Evolutionary conservation across 2,888 invertebrate genomes (phyloP).

Genomic region (Amblyjoppa fuscipennis): DNA sequence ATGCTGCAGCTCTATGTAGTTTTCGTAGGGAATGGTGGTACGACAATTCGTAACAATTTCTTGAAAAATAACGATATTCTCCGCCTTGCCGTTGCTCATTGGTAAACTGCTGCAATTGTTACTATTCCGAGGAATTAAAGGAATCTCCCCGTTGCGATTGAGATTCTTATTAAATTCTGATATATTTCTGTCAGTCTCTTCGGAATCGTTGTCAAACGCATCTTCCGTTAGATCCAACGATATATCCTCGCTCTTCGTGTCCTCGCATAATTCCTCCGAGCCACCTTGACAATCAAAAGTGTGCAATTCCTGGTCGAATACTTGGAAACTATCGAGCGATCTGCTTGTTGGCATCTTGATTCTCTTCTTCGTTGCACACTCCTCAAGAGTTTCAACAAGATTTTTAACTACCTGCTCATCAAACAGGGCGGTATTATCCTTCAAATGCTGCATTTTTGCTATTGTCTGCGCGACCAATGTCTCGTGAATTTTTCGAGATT

Average conservation of each 20-base stretch:
- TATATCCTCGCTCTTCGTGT: constrained; percentile 77
- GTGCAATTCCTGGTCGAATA: constrained; percentile 82
- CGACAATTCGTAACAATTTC: constrained; percentile 31
- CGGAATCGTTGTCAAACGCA: constrained; percentile 69
- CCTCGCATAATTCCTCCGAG: constrained; percentile 83
- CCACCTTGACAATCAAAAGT: constrained; percentile 85
- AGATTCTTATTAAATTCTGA: constrained; percentile 58
- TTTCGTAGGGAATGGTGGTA: constrained; percentile 23
- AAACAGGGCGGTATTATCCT: constrained; percentile 79
- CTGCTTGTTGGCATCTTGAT: constrained; percentile 82
- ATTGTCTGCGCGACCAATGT: constrained; percentile 19
- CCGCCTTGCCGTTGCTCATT: constrained; percentile 37
- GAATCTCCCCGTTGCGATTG: constrained; percentile 52
- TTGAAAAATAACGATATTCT: constrained; percentile 6
- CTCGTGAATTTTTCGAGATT: constrained; percentile 14
- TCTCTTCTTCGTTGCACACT: constrained; percentile 78
- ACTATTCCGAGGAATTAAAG: constrained; percentile 38
- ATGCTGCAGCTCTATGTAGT: not conserved
- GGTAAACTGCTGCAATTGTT: constrained; percentile 32
- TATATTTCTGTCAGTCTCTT: constrained; percentile 52
- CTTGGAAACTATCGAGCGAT: constrained; percentile 82
- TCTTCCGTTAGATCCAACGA: constrained; percentile 76
- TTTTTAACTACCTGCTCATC: constrained; percentile 82
- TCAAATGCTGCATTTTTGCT: constrained; percentile 63
- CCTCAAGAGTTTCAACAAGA: constrained; percentile 81